A percentile compares a stretch with the other conserved stretches of the same genome.
These are phyloP conservation scores for Abrostola tripartita DNA, from an alignment of 2,888 invertebrate genomes.

Conservation along the genomic window DNA sequence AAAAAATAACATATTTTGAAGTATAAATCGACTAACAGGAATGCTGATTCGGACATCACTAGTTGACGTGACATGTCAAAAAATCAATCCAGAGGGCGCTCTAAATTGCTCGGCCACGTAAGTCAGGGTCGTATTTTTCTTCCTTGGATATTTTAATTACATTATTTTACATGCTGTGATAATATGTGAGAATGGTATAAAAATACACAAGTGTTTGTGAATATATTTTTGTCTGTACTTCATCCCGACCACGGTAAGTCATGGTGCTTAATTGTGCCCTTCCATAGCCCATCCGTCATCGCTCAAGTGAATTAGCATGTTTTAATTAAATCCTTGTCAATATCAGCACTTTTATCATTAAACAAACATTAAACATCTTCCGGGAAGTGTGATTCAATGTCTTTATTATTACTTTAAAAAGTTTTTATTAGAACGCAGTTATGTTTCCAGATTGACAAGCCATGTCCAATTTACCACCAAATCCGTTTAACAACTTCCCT, in stretches of 20 bases:
- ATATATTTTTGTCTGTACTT: slow-evolving; percentile 71
- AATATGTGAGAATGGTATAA: slow-evolving; percentile 83
- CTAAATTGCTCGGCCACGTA: slow-evolving; percentile 86
- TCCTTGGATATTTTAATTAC: slow-evolving; percentile 77
- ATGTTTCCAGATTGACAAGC: slow-evolving; percentile 81
- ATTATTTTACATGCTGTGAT: slow-evolving; percentile 74
- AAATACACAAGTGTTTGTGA: slow-evolving; percentile 69
- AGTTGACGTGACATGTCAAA: slow-evolving; percentile 77
- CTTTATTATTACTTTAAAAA: slow-evolving; percentile 20
- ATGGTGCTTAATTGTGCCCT: slow-evolving; percentile 50
- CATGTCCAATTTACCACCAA: slow-evolving; percentile 85
- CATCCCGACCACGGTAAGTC: slow-evolving; percentile 74
- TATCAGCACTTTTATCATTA: slow-evolving; percentile 72
- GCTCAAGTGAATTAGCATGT: slow-evolving; percentile 82
- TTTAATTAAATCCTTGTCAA: slow-evolving; percentile 75
- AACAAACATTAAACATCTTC: slow-evolving; percentile 65
- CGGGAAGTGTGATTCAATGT: slow-evolving; percentile 21
- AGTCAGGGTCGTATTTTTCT: slow-evolving; percentile 87
- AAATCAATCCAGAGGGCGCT: slow-evolving; percentile 86
- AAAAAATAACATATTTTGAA: not conserved
- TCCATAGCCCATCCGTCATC: slow-evolving; percentile 77
- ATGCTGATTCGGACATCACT: slow-evolving; percentile 23
- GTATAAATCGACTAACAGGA: slow-evolving; percentile 9
- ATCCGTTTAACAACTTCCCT: slow-evolving; percentile 75
- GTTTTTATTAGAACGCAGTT: slow-evolving; percentile 53